phyloP scores from a whole-genome alignment of 2,888 invertebrate genomes.

The Caenorhabditis imperialis region DNA sequence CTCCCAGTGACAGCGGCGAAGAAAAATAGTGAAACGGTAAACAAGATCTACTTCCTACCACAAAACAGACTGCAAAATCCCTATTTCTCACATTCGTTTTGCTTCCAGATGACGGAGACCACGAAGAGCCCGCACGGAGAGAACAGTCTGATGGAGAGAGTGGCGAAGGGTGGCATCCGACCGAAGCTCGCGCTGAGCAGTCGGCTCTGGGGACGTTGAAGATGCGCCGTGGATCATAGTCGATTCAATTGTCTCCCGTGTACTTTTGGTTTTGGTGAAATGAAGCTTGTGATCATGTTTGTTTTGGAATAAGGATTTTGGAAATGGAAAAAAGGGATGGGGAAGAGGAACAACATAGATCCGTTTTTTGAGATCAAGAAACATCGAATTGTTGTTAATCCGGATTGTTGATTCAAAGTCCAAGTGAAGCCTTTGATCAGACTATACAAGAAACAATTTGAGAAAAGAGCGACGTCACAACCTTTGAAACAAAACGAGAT shows the following conservation, averaged over 20 bases:
- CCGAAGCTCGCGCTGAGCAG: constrained; percentile 51
- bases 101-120: too few species aligned
- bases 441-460: too few species aligned
- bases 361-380: constrained; percentile 1
- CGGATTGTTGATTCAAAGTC: too few species aligned
- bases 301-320: not conserved
- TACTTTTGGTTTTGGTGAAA: constrained; percentile 40
- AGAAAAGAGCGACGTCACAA: too few species aligned
- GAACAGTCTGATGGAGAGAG: constrained; percentile 53
- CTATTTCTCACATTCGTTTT: too few species aligned
- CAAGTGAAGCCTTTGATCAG: too few species aligned
- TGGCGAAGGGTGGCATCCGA: constrained; percentile 48
- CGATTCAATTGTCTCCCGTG: constrained; percentile 18
- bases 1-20: not conserved
- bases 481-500: too few species aligned
- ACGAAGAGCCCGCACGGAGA: too few species aligned
- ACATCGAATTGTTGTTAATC: too few species aligned
- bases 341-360: too few species aligned
- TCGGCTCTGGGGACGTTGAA: constrained; percentile 54
- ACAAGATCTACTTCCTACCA: constrained; percentile 1
- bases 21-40: constrained; percentile 10
- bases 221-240: constrained; percentile 5
- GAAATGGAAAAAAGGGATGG: too few species aligned
- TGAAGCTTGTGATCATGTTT: constrained; percentile 49
- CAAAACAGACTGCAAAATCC: too few species aligned